Percentiles rank a stretch among this genome's conserved stretches.
Evolutionary conservation across 2,888 invertebrate species (phyloP).

Genomic region (Mactromeris polynyma): DNA sequence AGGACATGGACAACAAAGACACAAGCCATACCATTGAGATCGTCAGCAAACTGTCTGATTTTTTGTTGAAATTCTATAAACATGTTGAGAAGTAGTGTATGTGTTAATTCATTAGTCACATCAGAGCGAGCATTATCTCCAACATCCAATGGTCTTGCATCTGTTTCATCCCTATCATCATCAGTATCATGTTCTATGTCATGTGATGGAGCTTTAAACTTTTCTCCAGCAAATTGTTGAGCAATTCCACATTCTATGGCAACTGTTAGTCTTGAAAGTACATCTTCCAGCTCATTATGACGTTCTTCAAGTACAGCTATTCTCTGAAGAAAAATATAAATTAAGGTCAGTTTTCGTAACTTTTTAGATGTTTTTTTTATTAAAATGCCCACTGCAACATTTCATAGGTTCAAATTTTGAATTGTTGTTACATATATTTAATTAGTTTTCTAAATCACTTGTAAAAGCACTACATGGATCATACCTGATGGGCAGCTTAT

Average conservation of each 20-base stretch:
- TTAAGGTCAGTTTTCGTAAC: no score
- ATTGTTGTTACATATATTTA: no score
- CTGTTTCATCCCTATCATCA: neutral
- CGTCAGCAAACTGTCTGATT: slow-evolving; percentile 61
- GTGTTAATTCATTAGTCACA: slow-evolving; percentile 14
- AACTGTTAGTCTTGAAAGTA: slow-evolving; percentile 54
- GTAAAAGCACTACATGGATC: no score
- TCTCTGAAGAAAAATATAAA: slow-evolving; percentile 39
- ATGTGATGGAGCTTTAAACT: neutral
- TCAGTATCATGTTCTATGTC: neutral
- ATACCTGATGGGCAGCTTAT: no score
- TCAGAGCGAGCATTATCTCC: neutral
- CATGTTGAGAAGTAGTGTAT: slow-evolving; percentile 49
- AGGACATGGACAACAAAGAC: no score
- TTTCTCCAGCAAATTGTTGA: neutral
- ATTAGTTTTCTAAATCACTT: no score
- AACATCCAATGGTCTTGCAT: neutral
- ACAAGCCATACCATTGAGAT: slow-evolving; percentile 58
- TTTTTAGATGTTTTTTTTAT: neutral
- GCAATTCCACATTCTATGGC: slow-evolving; percentile 47
- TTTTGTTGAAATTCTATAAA: slow-evolving; percentile 67
- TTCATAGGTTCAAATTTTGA: no score
- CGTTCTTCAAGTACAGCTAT: slow-evolving; percentile 60
- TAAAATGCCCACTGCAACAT: no score
- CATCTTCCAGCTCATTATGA: slow-evolving; percentile 66